phyloP scores from a whole-genome alignment of 2,888 invertebrate genomes.

The Meghimatium bilineatum region DNA sequence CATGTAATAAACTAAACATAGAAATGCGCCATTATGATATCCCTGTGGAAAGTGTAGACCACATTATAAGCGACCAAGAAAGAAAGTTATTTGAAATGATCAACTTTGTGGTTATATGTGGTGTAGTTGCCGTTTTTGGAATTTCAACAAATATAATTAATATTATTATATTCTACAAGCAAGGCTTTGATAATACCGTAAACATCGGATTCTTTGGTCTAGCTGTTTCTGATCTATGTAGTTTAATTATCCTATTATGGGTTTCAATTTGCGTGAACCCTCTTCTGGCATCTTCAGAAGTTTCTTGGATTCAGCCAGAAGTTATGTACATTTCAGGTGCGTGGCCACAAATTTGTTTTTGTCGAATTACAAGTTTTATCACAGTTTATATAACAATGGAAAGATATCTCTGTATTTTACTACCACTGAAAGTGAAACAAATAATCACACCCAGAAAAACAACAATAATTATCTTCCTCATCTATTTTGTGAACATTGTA shows the following conservation, averaged over 20 bases:
- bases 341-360: constrained; percentile 3
- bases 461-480: neutral
- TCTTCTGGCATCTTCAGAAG: neutral
- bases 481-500: neutral
- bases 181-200: constrained; percentile 34
- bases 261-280: constrained; percentile 22
- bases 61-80: neutral
- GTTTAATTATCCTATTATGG: constrained; percentile 9
- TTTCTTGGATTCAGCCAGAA: neutral
- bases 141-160: constrained; percentile 20
- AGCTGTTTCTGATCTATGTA: constrained; percentile 27
- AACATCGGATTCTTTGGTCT: constrained; percentile 26
- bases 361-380: constrained; percentile 24
- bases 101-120: neutral
- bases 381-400: constrained; percentile 35
- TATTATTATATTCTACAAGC: constrained; percentile 23
- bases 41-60: neutral
- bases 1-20: too few relatives aligned
- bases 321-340: neutral
- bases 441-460: constrained; percentile 15
- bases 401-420: constrained; percentile 21
- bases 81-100: constrained; percentile 13
- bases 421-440: constrained; percentile 20
- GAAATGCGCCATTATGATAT: neutral
- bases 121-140: neutral